These are phyloP conservation scores for Drosophila subsilvestris DNA, from an alignment of 2,888 invertebrate genomes.

Conservation along the genomic window DNA sequence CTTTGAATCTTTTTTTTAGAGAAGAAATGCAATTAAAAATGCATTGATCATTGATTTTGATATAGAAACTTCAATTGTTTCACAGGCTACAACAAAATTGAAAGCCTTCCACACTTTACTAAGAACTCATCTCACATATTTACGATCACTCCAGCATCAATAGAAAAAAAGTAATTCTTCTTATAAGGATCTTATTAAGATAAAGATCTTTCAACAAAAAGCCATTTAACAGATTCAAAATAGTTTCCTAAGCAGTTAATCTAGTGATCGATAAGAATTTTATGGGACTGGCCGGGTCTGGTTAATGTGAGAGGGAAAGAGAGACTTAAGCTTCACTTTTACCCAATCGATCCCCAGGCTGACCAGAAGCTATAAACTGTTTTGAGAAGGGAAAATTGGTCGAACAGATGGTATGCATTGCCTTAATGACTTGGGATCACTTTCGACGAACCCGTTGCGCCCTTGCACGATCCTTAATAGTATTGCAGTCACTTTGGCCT, in stretches of 20 bases:
- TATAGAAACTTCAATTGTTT: too few relatives aligned
- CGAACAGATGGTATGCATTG: constrained; percentile 60
- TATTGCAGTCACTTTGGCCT: constrained; percentile 9
- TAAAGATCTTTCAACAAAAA: constrained; percentile 37
- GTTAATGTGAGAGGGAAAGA: constrained; percentile 14
- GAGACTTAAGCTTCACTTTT: constrained; percentile 24
- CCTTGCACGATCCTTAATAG: constrained; percentile 10
- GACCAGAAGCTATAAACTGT: constrained; percentile 56
- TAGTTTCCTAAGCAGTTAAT: constrained; percentile 52
- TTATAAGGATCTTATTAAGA: constrained; percentile 37
- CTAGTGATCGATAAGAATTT: constrained; percentile 59
- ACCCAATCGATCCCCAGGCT: constrained; percentile 29
- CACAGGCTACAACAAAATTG: too few relatives aligned
- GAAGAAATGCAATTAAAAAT: too few relatives aligned
- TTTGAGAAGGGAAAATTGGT: constrained; percentile 57
- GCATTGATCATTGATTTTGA: too few relatives aligned
- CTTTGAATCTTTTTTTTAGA: too few relatives aligned
- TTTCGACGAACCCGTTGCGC: constrained; percentile 30
- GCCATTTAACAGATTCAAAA: constrained; percentile 33
- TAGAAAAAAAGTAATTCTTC: constrained; percentile 33
- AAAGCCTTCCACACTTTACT: too few relatives aligned
- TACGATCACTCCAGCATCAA: constrained; percentile 19
- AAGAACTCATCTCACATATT: too few relatives aligned
- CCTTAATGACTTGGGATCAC: constrained; percentile 41
- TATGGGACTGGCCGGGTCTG: constrained; percentile 25